These are phyloP conservation scores for Odontamblyopus rebecca DNA, from an alignment of 2,797 vertebrate genomes.

Conservation along the genomic window DNA sequence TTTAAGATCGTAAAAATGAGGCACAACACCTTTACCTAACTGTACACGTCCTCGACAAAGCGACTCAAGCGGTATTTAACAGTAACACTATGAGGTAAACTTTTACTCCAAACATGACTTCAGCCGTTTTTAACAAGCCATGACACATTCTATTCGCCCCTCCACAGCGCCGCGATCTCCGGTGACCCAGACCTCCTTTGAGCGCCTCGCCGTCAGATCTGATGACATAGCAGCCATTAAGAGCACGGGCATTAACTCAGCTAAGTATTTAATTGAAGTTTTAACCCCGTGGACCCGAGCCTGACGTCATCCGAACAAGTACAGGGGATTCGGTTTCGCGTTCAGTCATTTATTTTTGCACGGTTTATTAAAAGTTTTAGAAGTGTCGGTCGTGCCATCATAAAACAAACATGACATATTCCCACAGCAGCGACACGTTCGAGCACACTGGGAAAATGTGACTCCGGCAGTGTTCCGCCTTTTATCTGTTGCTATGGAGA, in stretches of 20 bases:
- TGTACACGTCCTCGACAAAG: background rate
- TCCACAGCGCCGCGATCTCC: constrained; percentile 3
- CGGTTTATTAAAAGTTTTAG: constrained; percentile 7
- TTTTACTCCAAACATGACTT: constrained; percentile 3
- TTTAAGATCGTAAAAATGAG: too few species aligned
- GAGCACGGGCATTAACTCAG: background rate
- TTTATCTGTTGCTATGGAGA: constrained; percentile 3
- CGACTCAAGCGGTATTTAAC: background rate
- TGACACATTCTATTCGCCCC: background rate
- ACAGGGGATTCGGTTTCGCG: background rate
- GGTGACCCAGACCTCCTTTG: constrained; percentile 8
- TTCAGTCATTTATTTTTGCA: constrained; percentile 7
- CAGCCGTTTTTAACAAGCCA: background rate
- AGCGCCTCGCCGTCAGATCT: background rate
- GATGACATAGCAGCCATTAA: background rate
- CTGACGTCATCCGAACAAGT: background rate
- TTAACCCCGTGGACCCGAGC: background rate
- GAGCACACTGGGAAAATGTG: constrained; percentile 4
- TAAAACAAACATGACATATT: constrained; percentile 12
- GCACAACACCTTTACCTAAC: background rate
- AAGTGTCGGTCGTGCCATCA: constrained; percentile 12
- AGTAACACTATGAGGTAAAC: background rate
- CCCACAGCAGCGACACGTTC: background rate
- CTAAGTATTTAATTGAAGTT: background rate
- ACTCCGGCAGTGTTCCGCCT: background rate